Percentiles rank a stretch among this genome's conserved stretches.
phyloP scores from a whole-genome alignment of 1,140 invertebrate genomes.

The Heliconius himera region DNA sequence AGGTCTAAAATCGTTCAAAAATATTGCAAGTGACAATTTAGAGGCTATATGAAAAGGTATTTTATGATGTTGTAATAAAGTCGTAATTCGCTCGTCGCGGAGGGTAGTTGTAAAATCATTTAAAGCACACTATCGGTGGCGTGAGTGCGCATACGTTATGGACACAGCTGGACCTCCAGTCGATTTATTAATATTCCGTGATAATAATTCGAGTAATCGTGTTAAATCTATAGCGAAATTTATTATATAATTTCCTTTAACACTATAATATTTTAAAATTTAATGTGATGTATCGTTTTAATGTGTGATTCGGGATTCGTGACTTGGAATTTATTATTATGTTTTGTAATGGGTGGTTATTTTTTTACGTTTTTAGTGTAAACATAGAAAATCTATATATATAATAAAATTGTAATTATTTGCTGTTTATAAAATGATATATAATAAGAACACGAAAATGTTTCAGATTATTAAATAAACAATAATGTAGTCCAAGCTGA shows the following conservation, averaged over 20 bases:
- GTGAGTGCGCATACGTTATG: slow-evolving; percentile 40
- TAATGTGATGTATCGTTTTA: slow-evolving; percentile 27
- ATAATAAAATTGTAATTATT: too few relatives aligned
- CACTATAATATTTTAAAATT: slow-evolving; percentile 36
- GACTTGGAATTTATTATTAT: not conserved
- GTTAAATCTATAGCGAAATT: slow-evolving; percentile 41
- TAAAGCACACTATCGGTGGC: slow-evolving; percentile 40
- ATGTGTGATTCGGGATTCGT: slow-evolving; percentile 16
- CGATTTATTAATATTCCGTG: slow-evolving; percentile 41
- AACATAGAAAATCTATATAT: too few relatives aligned
- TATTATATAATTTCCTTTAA: slow-evolving; percentile 40
- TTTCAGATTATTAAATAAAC: too few relatives aligned
- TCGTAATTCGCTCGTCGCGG: not conserved
- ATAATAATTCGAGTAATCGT: slow-evolving; percentile 38
- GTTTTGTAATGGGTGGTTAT: not conserved
- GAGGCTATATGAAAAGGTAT: not conserved
- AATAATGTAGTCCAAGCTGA: too few relatives aligned
- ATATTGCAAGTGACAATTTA: not conserved
- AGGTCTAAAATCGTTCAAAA: slow-evolving; percentile 17
- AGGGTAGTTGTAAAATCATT: slow-evolving; percentile 36
- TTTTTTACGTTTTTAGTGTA: not conserved
- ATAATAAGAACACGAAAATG: too few relatives aligned
- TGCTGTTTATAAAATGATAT: too few relatives aligned
- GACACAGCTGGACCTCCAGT: slow-evolving; percentile 33
- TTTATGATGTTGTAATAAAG: slow-evolving; percentile 13